Conservation (phyloP, 2,888 invertebrate species). For the Atethmia centrago region DNA sequence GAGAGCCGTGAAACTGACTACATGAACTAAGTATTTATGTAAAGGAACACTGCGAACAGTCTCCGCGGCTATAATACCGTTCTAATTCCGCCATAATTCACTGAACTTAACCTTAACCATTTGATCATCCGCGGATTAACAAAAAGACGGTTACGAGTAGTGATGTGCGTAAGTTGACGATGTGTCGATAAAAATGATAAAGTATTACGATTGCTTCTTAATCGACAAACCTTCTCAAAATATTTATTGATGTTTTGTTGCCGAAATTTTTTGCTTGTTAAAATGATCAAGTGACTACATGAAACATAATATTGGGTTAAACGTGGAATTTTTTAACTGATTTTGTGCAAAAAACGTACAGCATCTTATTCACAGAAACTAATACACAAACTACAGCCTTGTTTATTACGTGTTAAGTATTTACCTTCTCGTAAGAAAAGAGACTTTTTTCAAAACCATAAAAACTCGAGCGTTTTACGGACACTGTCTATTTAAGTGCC, state of each 20-base stretch:
- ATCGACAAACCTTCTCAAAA: background rate
- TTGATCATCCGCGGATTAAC: constrained; percentile 64
- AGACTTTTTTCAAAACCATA: constrained; percentile 14
- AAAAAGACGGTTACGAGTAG: constrained; percentile 60
- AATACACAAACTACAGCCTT: background rate
- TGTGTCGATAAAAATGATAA: constrained; percentile 10
- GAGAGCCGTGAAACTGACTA: constrained; percentile 22
- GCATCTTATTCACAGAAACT: background rate
- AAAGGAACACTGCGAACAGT: constrained; percentile 35
- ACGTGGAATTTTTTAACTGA: background rate
- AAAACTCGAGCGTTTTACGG: constrained; percentile 21
- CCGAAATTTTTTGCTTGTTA: background rate
- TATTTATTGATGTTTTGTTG: background rate
- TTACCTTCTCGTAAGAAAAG: constrained; percentile 8
- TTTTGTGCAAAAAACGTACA: background rate
- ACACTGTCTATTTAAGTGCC: constrained; percentile 31
- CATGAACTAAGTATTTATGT: constrained; percentile 52
- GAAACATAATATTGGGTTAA: background rate
- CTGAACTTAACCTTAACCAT: constrained; percentile 62
- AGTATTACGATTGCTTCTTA: background rate
- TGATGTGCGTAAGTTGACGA: constrained; percentile 18
- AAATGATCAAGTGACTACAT: background rate
- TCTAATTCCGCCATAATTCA: constrained; percentile 58
- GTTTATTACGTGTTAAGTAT: background rate
- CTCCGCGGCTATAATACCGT: constrained; percentile 46